A percentile compares a stretch with the other conserved stretches of the same genome.
Conservation (phyloP, 1,140 invertebrate species). For the Diploscapter pachys region DNA sequence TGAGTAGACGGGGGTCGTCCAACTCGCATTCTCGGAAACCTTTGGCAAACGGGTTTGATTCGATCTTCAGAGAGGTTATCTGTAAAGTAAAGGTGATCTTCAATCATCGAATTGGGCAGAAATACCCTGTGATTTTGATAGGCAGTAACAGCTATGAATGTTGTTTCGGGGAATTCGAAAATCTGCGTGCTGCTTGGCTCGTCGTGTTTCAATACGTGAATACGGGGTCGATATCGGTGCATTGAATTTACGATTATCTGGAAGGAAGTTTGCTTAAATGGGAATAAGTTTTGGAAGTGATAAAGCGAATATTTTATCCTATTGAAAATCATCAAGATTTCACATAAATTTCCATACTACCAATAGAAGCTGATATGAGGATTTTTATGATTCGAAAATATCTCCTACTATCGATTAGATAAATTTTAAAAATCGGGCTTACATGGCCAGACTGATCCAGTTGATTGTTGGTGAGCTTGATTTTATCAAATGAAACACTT, state of each 20-base stretch:
- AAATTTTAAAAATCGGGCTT: too few relatives aligned
- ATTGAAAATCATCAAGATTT: too few relatives aligned
- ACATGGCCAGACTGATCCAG: slow-evolving; percentile 97
- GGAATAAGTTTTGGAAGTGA: too few relatives aligned
- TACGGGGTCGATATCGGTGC: slow-evolving; percentile 95
- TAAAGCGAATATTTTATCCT: too few relatives aligned
- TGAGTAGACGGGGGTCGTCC: slow-evolving; percentile 27
- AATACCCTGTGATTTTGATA: slow-evolving; percentile 95
- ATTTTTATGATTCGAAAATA: too few relatives aligned
- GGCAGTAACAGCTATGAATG: slow-evolving; percentile 95
- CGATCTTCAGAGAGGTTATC: slow-evolving; percentile 86
- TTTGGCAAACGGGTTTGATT: slow-evolving; percentile 91
- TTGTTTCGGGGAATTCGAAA: slow-evolving; percentile 89
- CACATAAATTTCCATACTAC: too few relatives aligned
- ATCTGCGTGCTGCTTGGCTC: slow-evolving; percentile 75
- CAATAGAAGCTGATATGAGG: too few relatives aligned
- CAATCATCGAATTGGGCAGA: neutral
- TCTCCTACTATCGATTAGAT: too few relatives aligned
- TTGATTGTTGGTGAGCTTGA: slow-evolving; percentile 98
- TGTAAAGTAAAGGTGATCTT: slow-evolving; percentile 61
- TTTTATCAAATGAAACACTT: slow-evolving; percentile 91
- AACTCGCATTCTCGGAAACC: slow-evolving; percentile 74
- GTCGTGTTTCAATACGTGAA: slow-evolving; percentile 82
- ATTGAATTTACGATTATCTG: slow-evolving; percentile 80
- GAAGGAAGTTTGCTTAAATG: slow-evolving; percentile 1